These are phyloP conservation scores for Macrosoma leucophasiata DNA, from an alignment of 2,888 invertebrate species.

Conservation along the genomic window DNA sequence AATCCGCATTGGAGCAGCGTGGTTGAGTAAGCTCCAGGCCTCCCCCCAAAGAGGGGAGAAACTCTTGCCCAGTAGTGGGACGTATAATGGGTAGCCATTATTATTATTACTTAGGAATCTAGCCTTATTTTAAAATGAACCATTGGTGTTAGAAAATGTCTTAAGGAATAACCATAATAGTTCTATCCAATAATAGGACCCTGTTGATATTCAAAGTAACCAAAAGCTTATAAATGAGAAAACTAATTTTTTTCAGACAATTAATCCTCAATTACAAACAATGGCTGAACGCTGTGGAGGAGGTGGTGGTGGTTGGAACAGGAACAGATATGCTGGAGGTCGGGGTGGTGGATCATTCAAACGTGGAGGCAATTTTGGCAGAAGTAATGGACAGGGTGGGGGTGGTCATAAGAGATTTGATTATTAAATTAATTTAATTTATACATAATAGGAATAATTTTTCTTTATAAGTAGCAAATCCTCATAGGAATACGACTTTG, in stretches of 20 bases:
- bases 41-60: too few species aligned
- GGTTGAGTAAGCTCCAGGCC: too few species aligned
- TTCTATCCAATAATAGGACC: too few species aligned
- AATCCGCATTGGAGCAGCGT: too few species aligned
- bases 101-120: too few species aligned
- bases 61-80: too few species aligned
- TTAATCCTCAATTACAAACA: constrained; percentile 90
- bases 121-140: too few species aligned
- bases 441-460: too few species aligned
- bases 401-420: constrained; percentile 64
- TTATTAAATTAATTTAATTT: constrained; percentile 46
- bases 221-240: background rate
- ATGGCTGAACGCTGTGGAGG: constrained; percentile 82
- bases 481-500: constrained; percentile 50
- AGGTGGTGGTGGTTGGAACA: constrained; percentile 76
- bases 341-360: constrained; percentile 69
- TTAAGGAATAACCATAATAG: too few species aligned
- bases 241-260: constrained; percentile 69
- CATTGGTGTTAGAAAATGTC: too few species aligned
- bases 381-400: constrained; percentile 50
- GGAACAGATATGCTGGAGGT: constrained; percentile 64
- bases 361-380: constrained; percentile 63
- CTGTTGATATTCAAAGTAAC: background rate
- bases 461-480: constrained; percentile 51
- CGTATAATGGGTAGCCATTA: too few species aligned